Base-by-base conservation (phyloP, 2,888 invertebrate genomes). In the Orthonychiurus folsomi region DNA sequence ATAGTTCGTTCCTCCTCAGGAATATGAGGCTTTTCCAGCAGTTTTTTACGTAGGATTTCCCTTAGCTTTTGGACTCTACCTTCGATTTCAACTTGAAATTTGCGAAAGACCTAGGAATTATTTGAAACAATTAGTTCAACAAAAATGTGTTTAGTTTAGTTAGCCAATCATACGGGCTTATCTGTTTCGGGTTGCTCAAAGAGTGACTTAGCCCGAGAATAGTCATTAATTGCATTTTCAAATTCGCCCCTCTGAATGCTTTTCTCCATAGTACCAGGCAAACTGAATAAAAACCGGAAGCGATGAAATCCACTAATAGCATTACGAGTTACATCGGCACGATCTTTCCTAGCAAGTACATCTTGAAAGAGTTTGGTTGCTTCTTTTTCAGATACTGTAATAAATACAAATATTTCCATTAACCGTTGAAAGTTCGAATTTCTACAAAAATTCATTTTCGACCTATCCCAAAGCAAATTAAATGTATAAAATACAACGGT, bases 191-290 rank as follows among this genome's bases (percentile, higher is more conserved):
- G 70, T 77, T 91, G 93, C 63, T 91, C 89, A 80, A 96, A 97
- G 26, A 97, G 81, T 75, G 95, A 93, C 77, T 93, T 94, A 2
- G 94, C 97, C 73, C 97, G 82, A 1, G 92, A 88, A 76, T 96
- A 99, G 77, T 99, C 99, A 76, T 95, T 99, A 64, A 99, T 93
- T 24, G 99, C 93, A 59, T 94, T 84, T 76, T 97, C 95, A 76
- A 93, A 99, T 76, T 99, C 96, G 59, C 93, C 93, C 74, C 89
- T 88, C 73, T 88, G 85, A 66, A 97, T 92, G 74, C 94, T 95
- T 71, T 87, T 86, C 74, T 96, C 94, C 57, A 99, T 95, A 56
- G 89, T 88, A 48, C 92, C 88, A 0, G 97, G 96, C 72, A 99
- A 82, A 76, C 95, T 93, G 78, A 99, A 97, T 9, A 99, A 82